These are phyloP conservation scores for Dasysyrphus tricinctus DNA, from an alignment of 2,888 invertebrate genomes.

Conservation along the genomic window DNA sequence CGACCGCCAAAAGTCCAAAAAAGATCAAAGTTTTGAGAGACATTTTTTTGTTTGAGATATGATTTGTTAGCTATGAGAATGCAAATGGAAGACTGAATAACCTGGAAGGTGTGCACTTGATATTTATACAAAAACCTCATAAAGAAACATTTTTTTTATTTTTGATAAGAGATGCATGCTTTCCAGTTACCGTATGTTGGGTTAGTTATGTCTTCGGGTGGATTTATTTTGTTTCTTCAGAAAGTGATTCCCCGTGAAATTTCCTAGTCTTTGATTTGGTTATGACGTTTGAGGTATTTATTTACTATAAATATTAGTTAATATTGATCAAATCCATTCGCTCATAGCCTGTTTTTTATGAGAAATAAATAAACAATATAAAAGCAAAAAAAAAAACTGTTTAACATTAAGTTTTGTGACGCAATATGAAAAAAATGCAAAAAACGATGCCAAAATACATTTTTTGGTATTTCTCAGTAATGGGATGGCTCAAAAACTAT, in stretches of 20 bases:
- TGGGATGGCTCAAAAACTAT: too few relatives aligned
- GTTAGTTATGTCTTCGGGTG: not conserved
- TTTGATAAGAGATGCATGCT: conserved; percentile 16
- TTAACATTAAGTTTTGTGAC: too few relatives aligned
- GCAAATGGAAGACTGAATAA: not conserved
- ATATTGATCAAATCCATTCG: too few relatives aligned
- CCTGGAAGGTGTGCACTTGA: not conserved
- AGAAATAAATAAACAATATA: too few relatives aligned
- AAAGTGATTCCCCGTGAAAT: not conserved
- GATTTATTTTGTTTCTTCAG: not conserved
- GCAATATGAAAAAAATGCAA: too few relatives aligned
- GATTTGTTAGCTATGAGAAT: not conserved
- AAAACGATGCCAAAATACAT: too few relatives aligned
- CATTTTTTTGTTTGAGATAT: not conserved
- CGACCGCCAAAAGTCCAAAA: conserved; percentile 21
- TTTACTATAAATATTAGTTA: too few relatives aligned
- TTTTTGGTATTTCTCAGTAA: too few relatives aligned
- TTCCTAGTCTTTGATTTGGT: not conserved
- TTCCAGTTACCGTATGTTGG: not conserved
- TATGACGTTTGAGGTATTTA: too few relatives aligned
- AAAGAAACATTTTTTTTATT: not conserved
- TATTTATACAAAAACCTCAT: not conserved
- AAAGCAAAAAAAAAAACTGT: too few relatives aligned
- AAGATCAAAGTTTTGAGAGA: conserved; percentile 32
- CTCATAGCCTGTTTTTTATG: too few relatives aligned